Conservation (phyloP, 2,888 invertebrate genomes). For the Thecophora atra region DNA sequence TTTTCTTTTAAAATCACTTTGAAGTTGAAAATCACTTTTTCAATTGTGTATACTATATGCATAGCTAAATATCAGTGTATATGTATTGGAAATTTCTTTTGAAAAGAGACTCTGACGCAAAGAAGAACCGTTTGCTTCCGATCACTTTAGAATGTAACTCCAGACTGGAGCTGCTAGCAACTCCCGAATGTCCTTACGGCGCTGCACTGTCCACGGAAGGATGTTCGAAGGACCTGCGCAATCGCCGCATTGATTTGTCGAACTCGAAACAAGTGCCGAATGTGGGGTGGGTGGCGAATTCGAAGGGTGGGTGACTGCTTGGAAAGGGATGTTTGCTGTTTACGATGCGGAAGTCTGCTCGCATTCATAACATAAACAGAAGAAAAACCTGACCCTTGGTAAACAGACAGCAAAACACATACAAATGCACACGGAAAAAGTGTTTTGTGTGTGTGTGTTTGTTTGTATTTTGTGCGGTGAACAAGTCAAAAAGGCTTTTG, state of each 20-base stretch:
- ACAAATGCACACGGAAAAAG: background rate
- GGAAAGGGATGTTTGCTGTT: background rate
- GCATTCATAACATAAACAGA: no score
- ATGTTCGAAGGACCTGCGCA: slow-evolving; percentile 63
- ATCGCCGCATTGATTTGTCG: slow-evolving; percentile 34
- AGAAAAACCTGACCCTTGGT: background rate
- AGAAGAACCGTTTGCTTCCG: slow-evolving; percentile 57
- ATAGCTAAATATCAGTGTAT: slow-evolving; percentile 38
- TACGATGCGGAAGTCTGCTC: background rate
- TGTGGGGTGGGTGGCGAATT: slow-evolving; percentile 1
- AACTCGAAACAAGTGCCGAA: slow-evolving; percentile 24
- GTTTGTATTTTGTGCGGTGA: no score
- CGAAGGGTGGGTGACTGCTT: background rate
- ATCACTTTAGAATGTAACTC: slow-evolving; percentile 63
- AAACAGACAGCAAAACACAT: background rate
- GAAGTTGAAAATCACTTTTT: slow-evolving; percentile 17
- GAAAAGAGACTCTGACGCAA: slow-evolving; percentile 41
- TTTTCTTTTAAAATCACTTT: slow-evolving; percentile 33
- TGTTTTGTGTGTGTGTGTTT: no score
- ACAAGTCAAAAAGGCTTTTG: no score
- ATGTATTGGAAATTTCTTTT: slow-evolving; percentile 41
- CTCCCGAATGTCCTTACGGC: slow-evolving; percentile 57
- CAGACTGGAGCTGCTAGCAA: slow-evolving; percentile 60
- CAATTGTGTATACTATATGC: slow-evolving; percentile 32
- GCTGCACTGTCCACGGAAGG: slow-evolving; percentile 49